A percentile compares a stretch with the other conserved stretches of the same genome.
Conservation (phyloP, 2,797 vertebrate genomes). For the Discoglossus pictus region DNA sequence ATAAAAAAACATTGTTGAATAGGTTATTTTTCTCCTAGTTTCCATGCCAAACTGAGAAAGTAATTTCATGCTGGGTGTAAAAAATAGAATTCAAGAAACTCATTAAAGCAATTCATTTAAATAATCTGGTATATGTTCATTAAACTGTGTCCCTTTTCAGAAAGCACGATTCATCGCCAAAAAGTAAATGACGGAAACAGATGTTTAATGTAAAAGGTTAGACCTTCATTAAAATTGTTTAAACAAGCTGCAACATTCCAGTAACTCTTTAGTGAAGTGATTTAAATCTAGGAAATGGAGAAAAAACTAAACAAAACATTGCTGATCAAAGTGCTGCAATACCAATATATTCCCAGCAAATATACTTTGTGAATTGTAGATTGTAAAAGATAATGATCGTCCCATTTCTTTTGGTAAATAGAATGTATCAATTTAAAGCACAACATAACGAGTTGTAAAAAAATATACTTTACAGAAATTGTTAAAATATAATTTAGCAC, state of each 20-base stretch:
- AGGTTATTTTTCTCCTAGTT: constrained; percentile 61
- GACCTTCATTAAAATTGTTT: constrained; percentile 61
- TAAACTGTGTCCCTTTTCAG: constrained; percentile 62
- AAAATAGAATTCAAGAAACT: constrained; percentile 67
- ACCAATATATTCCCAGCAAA: constrained; percentile 20
- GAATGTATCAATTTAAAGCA: too few relatives aligned
- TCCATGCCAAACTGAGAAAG: constrained; percentile 60
- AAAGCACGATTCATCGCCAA: constrained; percentile 62
- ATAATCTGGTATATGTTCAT: constrained; percentile 67
- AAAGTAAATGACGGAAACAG: constrained; percentile 65
- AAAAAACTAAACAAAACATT: background rate
- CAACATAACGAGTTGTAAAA: too few relatives aligned
- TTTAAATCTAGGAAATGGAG: constrained; percentile 52
- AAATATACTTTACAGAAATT: too few relatives aligned
- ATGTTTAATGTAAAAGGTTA: constrained; percentile 66
- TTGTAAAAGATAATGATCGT: too few relatives aligned
- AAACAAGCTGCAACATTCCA: constrained; percentile 56
- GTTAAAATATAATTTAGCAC: too few relatives aligned
- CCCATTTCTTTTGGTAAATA: too few relatives aligned
- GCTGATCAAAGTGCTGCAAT: constrained; percentile 23
- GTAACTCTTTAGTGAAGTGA: constrained; percentile 48
- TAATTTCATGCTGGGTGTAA: constrained; percentile 66
- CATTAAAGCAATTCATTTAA: constrained; percentile 70
- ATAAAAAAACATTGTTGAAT: too few relatives aligned
- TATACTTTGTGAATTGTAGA: too few relatives aligned